These are phyloP conservation scores for Hyposoter didymator DNA, from an alignment of 2,888 invertebrate species.

Conservation along the genomic window DNA sequence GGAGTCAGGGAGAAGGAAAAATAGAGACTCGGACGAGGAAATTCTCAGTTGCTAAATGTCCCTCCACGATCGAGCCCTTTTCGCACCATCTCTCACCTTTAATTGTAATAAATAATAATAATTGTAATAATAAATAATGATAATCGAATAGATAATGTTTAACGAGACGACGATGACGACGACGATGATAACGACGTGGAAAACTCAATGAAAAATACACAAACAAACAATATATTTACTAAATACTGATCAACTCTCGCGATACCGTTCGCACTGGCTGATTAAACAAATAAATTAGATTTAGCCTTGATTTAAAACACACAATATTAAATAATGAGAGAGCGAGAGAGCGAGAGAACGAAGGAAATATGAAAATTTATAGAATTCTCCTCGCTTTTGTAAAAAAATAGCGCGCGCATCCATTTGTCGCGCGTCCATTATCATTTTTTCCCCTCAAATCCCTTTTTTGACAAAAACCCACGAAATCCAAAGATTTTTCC, in stretches of 20 bases:
- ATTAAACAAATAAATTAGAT: slow-evolving; percentile 62
- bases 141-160: slow-evolving; percentile 57
- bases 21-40: slow-evolving; percentile 66
- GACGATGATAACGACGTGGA: slow-evolving; percentile 28
- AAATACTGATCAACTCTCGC: slow-evolving; percentile 48
- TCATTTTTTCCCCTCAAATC: slow-evolving; percentile 37
- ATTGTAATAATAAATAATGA: slow-evolving; percentile 61
- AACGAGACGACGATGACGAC: slow-evolving; percentile 52
- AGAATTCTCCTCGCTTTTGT: slow-evolving; percentile 65
- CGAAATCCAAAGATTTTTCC: slow-evolving; percentile 12
- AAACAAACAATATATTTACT: slow-evolving; percentile 47
- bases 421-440: slow-evolving; percentile 50
- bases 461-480: slow-evolving; percentile 7
- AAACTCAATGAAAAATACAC: slow-evolving; percentile 20
- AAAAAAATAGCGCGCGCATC: slow-evolving; percentile 22
- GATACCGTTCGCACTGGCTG: slow-evolving; percentile 57
- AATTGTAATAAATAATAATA: slow-evolving; percentile 76
- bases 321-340: not conserved
- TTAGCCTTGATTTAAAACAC: slow-evolving; percentile 58
- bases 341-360: slow-evolving; percentile 3
- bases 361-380: slow-evolving; percentile 16
- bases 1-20: not conserved
- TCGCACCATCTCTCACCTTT: slow-evolving; percentile 78
- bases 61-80: slow-evolving; percentile 77
- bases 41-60: slow-evolving; percentile 74